These are phyloP conservation scores for Ailuropoda melanoleuca DNA, from an alignment of 2,113 vertebrate genomes.

Conservation along the genomic window DNA sequence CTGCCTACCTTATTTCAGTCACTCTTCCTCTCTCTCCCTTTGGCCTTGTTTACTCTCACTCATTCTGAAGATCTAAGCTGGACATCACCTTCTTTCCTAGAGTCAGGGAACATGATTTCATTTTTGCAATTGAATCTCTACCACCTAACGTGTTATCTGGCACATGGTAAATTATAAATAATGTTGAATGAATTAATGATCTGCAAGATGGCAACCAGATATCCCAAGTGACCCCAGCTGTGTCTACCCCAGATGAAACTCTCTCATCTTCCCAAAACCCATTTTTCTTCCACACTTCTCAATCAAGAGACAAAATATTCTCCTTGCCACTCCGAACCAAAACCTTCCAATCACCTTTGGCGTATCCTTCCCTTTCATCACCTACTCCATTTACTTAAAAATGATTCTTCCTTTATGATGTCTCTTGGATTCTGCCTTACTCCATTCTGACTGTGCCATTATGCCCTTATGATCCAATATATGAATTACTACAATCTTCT, in stretches of 20 bases:
- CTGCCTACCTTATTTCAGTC: not conserved
- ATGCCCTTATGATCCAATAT: not conserved
- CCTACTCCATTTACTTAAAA: not conserved
- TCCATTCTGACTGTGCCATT: not conserved
- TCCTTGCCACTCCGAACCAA: not conserved
- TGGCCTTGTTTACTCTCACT: not conserved
- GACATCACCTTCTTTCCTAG: not conserved
- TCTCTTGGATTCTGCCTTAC: not conserved
- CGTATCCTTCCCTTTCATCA: not conserved
- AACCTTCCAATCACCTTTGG: not conserved
- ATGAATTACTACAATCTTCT: not conserved
- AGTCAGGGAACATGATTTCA: not conserved
- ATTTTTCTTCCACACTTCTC: not conserved
- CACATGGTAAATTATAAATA: not conserved
- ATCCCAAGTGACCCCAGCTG: not conserved
- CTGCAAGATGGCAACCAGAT: not conserved
- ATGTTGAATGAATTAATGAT: not conserved
- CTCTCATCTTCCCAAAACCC: not conserved
- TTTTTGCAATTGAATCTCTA: not conserved
- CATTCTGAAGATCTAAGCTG: not conserved
- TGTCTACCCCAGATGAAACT: not conserved
- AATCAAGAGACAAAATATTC: not conserved
- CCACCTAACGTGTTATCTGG: not conserved
- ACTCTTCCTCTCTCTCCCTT: not conserved
- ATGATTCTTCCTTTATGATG: not conserved